phyloP scores from a whole-genome alignment of 2,797 vertebrate species.

The Enteromius paludinosus region DNA sequence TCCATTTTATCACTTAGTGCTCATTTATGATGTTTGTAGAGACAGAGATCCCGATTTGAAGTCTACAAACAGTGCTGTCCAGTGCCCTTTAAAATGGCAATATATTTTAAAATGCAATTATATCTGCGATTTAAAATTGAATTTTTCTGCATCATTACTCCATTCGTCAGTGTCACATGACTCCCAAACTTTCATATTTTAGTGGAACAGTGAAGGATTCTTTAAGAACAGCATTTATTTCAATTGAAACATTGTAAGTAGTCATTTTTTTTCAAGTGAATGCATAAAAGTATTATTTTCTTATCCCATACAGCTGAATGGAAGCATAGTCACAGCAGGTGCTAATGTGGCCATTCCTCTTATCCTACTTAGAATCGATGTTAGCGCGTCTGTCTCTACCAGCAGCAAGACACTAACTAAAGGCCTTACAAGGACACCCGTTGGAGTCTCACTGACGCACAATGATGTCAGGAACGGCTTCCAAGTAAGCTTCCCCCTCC shows the following conservation, averaged over 20 bases:
- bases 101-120: not conserved
- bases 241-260: not conserved
- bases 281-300: not conserved
- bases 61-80: not conserved
- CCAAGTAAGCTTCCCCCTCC: conserved; percentile 7
- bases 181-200: not conserved
- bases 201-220: not conserved
- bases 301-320: not conserved
- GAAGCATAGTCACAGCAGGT: not conserved
- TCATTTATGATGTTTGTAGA: not conserved
- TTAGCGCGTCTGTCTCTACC: not conserved
- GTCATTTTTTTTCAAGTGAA: not conserved
- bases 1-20: not conserved
- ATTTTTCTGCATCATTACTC: not conserved
- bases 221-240: not conserved
- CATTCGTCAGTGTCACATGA: not conserved
- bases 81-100: not conserved
- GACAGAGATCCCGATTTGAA: not conserved
- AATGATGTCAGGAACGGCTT: conserved; percentile 31
- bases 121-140: not conserved
- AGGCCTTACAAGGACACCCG: conserved; percentile 36
- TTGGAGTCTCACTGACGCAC: conserved; percentile 19
- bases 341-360: not conserved
- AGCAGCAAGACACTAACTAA: conserved; percentile 28
- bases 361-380: not conserved